Base-by-base conservation (phyloP, 2,113 vertebrate genomes). In the Rhabdornis inornatus region DNA sequence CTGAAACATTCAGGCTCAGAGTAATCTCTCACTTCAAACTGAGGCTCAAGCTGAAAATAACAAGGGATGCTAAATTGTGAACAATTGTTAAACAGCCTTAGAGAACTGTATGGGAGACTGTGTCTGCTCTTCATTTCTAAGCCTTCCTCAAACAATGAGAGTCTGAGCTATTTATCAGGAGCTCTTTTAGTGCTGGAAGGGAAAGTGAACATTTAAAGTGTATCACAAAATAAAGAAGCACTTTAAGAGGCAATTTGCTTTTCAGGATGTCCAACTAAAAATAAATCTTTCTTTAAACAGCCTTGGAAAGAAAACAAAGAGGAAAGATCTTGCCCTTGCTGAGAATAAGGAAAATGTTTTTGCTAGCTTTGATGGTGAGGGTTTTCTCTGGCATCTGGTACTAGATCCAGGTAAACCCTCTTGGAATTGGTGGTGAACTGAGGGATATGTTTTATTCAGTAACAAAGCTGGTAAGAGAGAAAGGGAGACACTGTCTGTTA, bases 231-330 rank as follows among this genome's bases (percentile, higher is more conserved):
- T 90, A 78, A 89, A 74, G 79, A 92, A 69, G 42, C 45, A n/a
- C 69, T 96, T 89, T 33, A 89, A 80, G 72, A 90, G 53, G 49
- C 60, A 22, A 23, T 83, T 95, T 94, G 52, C 42, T 92, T 96
- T 92, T 93, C 88, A 78, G 69, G 28, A 37, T 68, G 69, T 80
- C 83, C 72, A 75, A 55, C 40, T 76, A 66, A 95, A 95, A 74
- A 86, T 71, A 96, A 94, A 92, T 90, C 83, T 88, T 93, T 56
- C 31, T 78, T 92, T 89, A 56, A 94, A 87, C 33, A 83, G 35
- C 64, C 72, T 90, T 92, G 72, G 86, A 81, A 91, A 78, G 60
- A 71, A 86, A 42, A 87, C n/a, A 81, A 55, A 88, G 13, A 28
- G 50, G 60, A 89, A 47, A 78, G 72, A 83, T 83, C 76, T 55